Base-by-base conservation (phyloP, 2,888 invertebrate species). In the Yponomeuta sedellus region DNA sequence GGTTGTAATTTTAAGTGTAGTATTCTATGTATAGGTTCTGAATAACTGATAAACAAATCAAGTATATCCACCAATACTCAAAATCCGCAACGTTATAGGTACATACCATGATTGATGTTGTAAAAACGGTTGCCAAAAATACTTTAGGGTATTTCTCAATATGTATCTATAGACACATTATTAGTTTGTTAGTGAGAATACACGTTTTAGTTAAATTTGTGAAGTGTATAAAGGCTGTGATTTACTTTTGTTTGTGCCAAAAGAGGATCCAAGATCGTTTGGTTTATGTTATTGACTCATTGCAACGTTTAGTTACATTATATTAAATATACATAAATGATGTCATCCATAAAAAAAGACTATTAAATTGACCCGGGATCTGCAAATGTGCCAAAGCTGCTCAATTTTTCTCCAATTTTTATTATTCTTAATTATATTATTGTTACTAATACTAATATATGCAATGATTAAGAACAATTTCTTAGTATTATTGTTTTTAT, bases 311-410 rank as follows among this genome's bases (percentile, higher is more conserved):
- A 20, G 19, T 57, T 57, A 19, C 56, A 56, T n/a, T 56, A 19
- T 56, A 56, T 52, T 2, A 4, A 52, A 56, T 56, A 56, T 70
- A 34, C 34, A 34, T 8, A n/a, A n/a, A 8, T 52, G n/a, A 68
- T 69, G 72, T 74, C 69, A 71, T 70, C 69, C 72, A 68, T 69
- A 70, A 70, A 19, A 39, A 57, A 63, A 63, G 40, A 62, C 62
- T 63, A 19, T 1, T 52, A 22, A 22, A 44, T n/a, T n/a, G 25
- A 44, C 16, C 39, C 11, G 44, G 44, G 40, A 63, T 81, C 76
- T 78, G 72, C 74, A 78, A 74, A 80, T 76, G 81, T 85, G 85
- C 83, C 86, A 86, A 83, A 81, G 79, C 76, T 87, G 88, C 88
- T 88, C 88, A 88, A 88, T 82, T 82, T 85, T 79, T 76, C 78